Evolutionary conservation across 2,113 vertebrate species (phyloP).

Genomic region (Alligator mississippiensis): DNA sequence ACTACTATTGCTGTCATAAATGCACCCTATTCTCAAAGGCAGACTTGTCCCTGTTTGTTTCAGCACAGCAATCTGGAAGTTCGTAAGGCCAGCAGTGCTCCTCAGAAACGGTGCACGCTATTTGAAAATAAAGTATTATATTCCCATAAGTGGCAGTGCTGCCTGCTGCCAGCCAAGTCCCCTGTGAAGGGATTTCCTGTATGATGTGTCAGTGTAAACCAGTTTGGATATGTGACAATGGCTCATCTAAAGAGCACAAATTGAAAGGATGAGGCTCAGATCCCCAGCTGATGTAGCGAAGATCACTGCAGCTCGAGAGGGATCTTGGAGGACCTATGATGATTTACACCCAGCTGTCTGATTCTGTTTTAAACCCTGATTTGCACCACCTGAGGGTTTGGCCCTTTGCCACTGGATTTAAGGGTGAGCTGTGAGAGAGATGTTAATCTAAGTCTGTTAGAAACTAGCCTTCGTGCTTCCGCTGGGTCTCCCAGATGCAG

Average conservation of each 20-base stretch:
- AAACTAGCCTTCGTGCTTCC: accelerated
- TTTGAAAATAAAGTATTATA: slow-evolving; percentile 10
- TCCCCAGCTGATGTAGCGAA: not conserved
- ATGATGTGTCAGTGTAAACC: slow-evolving; percentile 35
- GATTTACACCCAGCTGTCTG: not conserved
- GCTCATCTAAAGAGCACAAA: not conserved
- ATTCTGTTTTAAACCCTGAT: not conserved
- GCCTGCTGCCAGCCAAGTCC: slow-evolving; percentile 14
- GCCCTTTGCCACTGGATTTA: not conserved
- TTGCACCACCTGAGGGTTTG: not conserved
- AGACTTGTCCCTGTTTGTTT: not conserved
- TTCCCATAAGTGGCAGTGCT: slow-evolving; percentile 41
- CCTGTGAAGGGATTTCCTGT: not conserved
- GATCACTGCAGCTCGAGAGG: not conserved
- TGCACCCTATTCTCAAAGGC: slow-evolving; percentile 42
- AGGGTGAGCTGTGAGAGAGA: accelerated
- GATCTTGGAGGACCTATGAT: not conserved
- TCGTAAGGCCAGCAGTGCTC: slow-evolving; percentile 30
- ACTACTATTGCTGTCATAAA: slow-evolving; percentile 66
- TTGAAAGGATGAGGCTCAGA: not conserved
- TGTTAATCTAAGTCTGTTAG: not conserved
- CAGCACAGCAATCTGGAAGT: slow-evolving; percentile 22
- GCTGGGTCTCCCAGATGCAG: not conserved
- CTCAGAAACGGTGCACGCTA: slow-evolving; percentile 2
- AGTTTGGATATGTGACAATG: not conserved